Evolutionary conservation across 2,113 vertebrate species (phyloP).

Genomic region (Forbesichthys papilliferus): DNA sequence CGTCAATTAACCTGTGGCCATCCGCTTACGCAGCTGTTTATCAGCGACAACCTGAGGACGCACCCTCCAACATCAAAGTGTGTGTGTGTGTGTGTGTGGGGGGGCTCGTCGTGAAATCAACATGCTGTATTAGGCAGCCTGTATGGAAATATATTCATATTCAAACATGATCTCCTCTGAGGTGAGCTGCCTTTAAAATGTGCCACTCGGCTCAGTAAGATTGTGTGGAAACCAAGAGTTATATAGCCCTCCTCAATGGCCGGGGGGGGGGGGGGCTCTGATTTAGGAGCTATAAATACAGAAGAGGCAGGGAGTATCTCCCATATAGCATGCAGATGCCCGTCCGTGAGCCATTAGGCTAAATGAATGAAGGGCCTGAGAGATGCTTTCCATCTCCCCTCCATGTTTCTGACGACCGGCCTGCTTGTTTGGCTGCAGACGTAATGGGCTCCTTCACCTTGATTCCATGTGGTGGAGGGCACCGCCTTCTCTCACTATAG

Average conservation of each 20-base stretch:
- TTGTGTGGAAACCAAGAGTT: constrained; percentile 7
- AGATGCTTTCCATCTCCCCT: constrained; percentile 48
- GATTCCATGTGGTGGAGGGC: constrained; percentile 66
- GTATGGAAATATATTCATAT: constrained; percentile 28
- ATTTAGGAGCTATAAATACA: constrained; percentile 43
- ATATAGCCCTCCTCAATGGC: constrained; percentile 14
- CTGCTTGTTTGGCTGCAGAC: constrained; percentile 63
- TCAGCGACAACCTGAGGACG: constrained; percentile 46
- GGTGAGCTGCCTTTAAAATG: constrained; percentile 18
- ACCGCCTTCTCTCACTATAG: constrained; percentile 21
- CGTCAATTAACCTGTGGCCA: constrained; percentile 74
- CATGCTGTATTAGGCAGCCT: constrained; percentile 13
- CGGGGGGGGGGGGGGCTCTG: constrained; percentile 8
- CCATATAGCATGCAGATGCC: constrained; percentile 50
- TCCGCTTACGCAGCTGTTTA: constrained; percentile 58
- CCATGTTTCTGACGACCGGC: constrained; percentile 45
- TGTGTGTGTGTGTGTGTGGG: too few relatives aligned
- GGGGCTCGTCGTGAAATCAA: constrained; percentile 31
- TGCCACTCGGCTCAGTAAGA: constrained; percentile 21
- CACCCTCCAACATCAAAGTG: constrained; percentile 54
- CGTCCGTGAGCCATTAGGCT: constrained; percentile 49
- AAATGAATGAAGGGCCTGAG: constrained; percentile 52
- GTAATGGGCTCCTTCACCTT: constrained; percentile 77
- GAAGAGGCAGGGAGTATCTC: constrained; percentile 1
- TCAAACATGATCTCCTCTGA: constrained; percentile 12